A percentile compares a stretch with the other conserved stretches of the same genome.
phyloP scores from a whole-genome alignment of 2,797 vertebrate species.

The Fistularia commersonii region DNA sequence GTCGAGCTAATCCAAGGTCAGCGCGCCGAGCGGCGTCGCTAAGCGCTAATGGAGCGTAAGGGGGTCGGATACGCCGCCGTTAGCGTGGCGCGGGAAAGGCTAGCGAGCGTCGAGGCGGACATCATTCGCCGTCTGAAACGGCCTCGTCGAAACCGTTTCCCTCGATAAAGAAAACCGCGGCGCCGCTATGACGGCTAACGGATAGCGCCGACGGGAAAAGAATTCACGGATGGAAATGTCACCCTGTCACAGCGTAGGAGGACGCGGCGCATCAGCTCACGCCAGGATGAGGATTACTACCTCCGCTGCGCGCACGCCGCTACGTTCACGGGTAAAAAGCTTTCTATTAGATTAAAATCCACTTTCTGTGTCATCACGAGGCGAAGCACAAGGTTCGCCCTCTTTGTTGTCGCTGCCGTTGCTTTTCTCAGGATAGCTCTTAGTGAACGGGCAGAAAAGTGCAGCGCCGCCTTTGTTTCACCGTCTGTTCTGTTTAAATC shows the following conservation, averaged over 20 bases:
- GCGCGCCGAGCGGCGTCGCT: constrained; percentile 29
- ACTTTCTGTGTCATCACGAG: constrained; percentile 48
- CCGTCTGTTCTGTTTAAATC: too few species aligned
- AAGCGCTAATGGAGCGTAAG: constrained; percentile 36
- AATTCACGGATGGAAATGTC: constrained; percentile 21
- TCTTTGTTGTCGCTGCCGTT: too few species aligned
- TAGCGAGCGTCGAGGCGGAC: constrained; percentile 9
- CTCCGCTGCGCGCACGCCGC: constrained; percentile 48
- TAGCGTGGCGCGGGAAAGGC: constrained; percentile 20
- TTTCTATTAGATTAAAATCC: constrained; percentile 68
- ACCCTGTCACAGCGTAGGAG: constrained; percentile 47
- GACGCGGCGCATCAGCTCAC: constrained; percentile 44
- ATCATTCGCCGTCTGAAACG: constrained; percentile 24
- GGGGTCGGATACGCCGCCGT: constrained; percentile 15
- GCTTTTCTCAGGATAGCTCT: too few species aligned
- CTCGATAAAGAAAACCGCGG: constrained; percentile 20
- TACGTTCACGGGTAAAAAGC: constrained; percentile 58
- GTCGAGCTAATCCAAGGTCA: constrained; percentile 39
- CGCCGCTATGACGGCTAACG: constrained; percentile 1
- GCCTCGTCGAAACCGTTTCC: constrained; percentile 11
- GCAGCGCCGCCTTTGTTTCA: too few species aligned
- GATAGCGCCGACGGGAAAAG: constrained; percentile 24
- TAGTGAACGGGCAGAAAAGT: too few species aligned
- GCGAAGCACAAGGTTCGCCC: constrained; percentile 32
- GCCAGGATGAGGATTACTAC: constrained; percentile 62